phyloP scores from a whole-genome alignment of 2,797 vertebrate genomes.

The Microctenopoma stevenorrisi region DNA sequence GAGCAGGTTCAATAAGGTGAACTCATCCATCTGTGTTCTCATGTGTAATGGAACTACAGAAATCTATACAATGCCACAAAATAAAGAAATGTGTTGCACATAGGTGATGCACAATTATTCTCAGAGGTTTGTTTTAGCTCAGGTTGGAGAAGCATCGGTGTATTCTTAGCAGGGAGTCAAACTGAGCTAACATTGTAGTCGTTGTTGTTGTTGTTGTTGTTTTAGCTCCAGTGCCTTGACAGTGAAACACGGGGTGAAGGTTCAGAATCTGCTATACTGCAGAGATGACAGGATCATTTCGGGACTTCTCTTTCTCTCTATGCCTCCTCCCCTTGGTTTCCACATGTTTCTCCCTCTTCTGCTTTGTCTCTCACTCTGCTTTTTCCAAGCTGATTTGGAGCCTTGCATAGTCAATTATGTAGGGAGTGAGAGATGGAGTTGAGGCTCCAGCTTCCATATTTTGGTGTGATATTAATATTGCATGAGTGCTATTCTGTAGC shows the following conservation, averaged over 20 bases:
- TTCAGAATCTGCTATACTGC: constrained; percentile 64
- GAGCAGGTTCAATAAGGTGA: background rate
- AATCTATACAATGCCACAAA: background rate
- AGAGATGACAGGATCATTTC: constrained; percentile 71
- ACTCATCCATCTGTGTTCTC: background rate
- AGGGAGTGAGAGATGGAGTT: constrained; percentile 82
- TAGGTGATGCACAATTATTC: constrained; percentile 9
- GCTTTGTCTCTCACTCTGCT: constrained; percentile 40
- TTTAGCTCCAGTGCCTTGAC: constrained; percentile 63
- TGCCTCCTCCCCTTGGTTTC: constrained; percentile 16
- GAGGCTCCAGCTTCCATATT: constrained; percentile 83
- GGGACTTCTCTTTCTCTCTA: constrained; percentile 50
- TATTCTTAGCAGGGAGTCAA: constrained; percentile 44
- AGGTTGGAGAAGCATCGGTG: constrained; percentile 30
- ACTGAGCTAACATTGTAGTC: constrained; percentile 40
- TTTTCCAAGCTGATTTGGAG: constrained; percentile 81
- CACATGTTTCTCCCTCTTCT: constrained; percentile 18
- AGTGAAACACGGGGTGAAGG: constrained; percentile 63
- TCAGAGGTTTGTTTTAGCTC: constrained; percentile 27
- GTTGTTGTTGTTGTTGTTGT: constrained; percentile 70
- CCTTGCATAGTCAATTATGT: constrained; percentile 87
- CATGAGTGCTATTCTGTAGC: constrained; percentile 85
- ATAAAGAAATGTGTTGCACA: constrained; percentile 4
- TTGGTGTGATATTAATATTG: constrained; percentile 88
- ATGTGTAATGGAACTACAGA: background rate